Conservation (phyloP, 2,888 invertebrate species). For the Lapara coniferarum region DNA sequence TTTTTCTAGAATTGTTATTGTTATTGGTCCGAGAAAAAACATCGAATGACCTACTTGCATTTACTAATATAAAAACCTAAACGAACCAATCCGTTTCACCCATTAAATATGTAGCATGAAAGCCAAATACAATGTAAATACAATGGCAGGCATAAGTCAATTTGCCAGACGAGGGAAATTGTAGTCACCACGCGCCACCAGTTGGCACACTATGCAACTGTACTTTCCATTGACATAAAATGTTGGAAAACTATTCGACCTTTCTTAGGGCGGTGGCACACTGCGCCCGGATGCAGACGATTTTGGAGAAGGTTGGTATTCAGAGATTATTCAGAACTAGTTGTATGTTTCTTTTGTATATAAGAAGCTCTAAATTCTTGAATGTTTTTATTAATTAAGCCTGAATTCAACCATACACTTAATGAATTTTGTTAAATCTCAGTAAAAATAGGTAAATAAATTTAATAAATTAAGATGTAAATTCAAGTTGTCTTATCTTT, state of each 20-base stretch:
- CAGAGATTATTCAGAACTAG: not conserved
- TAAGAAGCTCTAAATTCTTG: not conserved
- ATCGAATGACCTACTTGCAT: too few species aligned
- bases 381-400: too few species aligned
- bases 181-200: conserved; percentile 8
- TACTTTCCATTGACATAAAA: conserved; percentile 47
- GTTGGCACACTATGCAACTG: conserved; percentile 33
- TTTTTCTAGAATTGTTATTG: too few species aligned
- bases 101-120: conserved; percentile 12
- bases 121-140: conserved; percentile 33
- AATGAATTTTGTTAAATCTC: too few species aligned
- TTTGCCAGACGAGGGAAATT: conserved; percentile 13
- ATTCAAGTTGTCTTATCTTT: too few species aligned
- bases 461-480: too few species aligned
- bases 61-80: not conserved
- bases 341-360: not conserved
- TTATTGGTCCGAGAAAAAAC: too few species aligned
- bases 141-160: conserved; percentile 21
- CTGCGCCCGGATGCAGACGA: conserved; percentile 9
- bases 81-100: not conserved
- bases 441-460: too few species aligned
- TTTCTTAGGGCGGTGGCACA: conserved; percentile 20
- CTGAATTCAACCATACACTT: too few species aligned
- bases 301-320: not conserved
- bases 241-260: conserved; percentile 39